These are phyloP conservation scores for Hypomesus transpacificus DNA, from an alignment of 2,113 vertebrate genomes.

Conservation along the genomic window DNA sequence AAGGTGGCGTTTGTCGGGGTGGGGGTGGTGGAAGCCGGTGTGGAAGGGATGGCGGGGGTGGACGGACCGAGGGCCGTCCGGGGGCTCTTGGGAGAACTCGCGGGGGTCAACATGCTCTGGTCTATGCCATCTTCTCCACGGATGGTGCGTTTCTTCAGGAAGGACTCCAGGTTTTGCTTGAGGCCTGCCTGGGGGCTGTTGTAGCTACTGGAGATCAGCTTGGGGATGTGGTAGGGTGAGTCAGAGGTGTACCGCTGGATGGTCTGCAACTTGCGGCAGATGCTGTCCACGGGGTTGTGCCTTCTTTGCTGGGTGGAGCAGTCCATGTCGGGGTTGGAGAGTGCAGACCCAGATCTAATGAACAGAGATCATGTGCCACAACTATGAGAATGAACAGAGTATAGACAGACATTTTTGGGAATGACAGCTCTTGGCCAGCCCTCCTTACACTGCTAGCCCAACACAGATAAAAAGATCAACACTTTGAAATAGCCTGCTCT, in stretches of 20 bases:
- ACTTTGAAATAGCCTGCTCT: too few species aligned
- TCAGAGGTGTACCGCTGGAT: slow-evolving; percentile 78
- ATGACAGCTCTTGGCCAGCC: too few species aligned
- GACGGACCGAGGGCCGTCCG: not conserved
- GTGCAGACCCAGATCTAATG: slow-evolving; percentile 54
- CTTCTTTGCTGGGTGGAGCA: slow-evolving; percentile 54
- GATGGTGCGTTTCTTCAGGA: slow-evolving; percentile 71
- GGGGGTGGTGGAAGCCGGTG: not conserved
- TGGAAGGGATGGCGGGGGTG: slow-evolving; percentile 18
- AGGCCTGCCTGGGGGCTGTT: slow-evolving; percentile 73
- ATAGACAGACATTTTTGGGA: too few species aligned
- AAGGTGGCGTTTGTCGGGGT: slow-evolving; percentile 40
- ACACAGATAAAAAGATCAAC: too few species aligned
- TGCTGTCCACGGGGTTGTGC: slow-evolving; percentile 88
- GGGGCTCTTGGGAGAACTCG: slow-evolving; percentile 21
- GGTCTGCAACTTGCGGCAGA: slow-evolving; percentile 84
- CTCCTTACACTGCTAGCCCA: too few species aligned
- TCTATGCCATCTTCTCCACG: slow-evolving; percentile 6
- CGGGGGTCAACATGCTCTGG: not conserved
- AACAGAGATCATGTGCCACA: not conserved
- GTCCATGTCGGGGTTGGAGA: slow-evolving; percentile 60
- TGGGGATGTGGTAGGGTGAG: slow-evolving; percentile 76
- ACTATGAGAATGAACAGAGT: slow-evolving; percentile 1
- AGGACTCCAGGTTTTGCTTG: slow-evolving; percentile 74
- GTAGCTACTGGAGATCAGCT: slow-evolving; percentile 75